A percentile compares a stretch with the other conserved stretches of the same genome.
These are phyloP conservation scores for Campoplex capitator DNA, from an alignment of 2,888 invertebrate species.

Conservation along the genomic window DNA sequence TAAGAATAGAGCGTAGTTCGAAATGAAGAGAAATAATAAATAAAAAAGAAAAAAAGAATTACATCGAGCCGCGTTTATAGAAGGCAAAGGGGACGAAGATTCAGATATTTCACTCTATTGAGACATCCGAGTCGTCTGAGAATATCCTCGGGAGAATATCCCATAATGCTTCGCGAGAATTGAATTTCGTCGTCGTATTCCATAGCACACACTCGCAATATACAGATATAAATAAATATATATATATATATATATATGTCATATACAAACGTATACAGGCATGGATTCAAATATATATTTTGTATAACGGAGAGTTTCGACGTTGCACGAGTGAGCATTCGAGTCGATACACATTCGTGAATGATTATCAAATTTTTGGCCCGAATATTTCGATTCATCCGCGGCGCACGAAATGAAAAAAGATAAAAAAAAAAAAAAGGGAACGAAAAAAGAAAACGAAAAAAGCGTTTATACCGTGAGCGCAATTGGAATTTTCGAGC, in stretches of 20 bases:
- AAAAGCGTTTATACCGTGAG: constrained; percentile 46
- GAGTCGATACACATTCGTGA: constrained; percentile 29
- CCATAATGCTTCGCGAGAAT: constrained; percentile 59
- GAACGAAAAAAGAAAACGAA: background rate
- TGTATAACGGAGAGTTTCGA: constrained; percentile 3
- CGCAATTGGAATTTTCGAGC: background rate
- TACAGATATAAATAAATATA: constrained; percentile 16
- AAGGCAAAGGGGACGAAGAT: constrained; percentile 36
- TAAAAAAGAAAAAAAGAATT: background rate
- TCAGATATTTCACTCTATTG: constrained; percentile 46
- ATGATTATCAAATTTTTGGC: constrained; percentile 47
- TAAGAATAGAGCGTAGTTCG: background rate
- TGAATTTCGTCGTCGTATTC: constrained; percentile 58
- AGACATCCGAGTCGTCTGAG: constrained; percentile 53
- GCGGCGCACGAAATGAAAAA: constrained; percentile 33
- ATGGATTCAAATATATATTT: background rate
- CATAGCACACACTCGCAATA: constrained; percentile 22
- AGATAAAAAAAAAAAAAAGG: background rate
- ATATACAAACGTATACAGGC: background rate
- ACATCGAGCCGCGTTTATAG: background rate
- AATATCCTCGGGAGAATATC: constrained; percentile 57
- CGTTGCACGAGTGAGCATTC: constrained; percentile 45
- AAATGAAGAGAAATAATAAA: background rate
- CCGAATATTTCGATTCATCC: constrained; percentile 48
- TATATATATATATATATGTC: constrained; percentile 14